Evolutionary conservation across 2,113 vertebrate genomes (phyloP).

Genomic region (Ciconia stormi): DNA sequence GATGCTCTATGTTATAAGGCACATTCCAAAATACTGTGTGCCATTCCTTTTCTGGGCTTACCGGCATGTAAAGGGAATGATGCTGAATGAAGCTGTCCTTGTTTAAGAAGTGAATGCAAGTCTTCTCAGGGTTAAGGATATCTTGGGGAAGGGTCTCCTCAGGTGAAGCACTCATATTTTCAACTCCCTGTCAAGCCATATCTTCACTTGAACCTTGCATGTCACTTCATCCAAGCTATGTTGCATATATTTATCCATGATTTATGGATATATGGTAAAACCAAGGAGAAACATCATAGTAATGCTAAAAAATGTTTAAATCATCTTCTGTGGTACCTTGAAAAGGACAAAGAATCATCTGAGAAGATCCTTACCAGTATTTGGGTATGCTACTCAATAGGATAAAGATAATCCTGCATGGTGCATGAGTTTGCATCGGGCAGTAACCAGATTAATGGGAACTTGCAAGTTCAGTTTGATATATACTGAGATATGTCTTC

Average conservation of each 20-base stretch:
- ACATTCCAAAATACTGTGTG: not conserved
- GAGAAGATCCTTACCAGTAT: not conserved
- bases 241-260: not conserved
- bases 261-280: not conserved
- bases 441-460: not conserved
- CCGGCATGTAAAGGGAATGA: not conserved
- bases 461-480: not conserved
- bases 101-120: not conserved
- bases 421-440: not conserved
- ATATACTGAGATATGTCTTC: not conserved
- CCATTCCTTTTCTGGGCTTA: not conserved
- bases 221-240: not conserved
- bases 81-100: not conserved
- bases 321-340: not conserved
- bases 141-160: not conserved
- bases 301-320: not conserved
- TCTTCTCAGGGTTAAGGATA: not conserved
- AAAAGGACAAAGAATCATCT: not conserved
- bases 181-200: not conserved
- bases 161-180: not conserved
- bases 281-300: not conserved
- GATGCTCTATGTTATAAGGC: not conserved
- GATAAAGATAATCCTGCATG: not conserved
- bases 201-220: not conserved
- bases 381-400: not conserved